A percentile compares a stretch with the other conserved stretches of the same genome.
Evolutionary conservation across 2,113 vertebrate genomes (phyloP).

Genomic region (Microtus pennsylvanicus): DNA sequence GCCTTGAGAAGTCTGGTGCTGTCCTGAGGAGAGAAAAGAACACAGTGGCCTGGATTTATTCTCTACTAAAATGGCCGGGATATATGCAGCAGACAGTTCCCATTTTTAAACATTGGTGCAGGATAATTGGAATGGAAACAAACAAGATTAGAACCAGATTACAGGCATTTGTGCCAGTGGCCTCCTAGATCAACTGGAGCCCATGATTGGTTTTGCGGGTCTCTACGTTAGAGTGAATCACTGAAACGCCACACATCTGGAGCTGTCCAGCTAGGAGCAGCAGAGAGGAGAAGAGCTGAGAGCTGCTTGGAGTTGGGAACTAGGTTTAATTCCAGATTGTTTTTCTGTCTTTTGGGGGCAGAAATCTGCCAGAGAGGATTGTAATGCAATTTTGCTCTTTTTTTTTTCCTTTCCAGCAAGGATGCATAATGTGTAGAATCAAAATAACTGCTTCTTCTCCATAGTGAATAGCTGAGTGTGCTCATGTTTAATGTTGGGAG

Average conservation of each 20-base stretch:
- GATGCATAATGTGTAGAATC: conserved; percentile 62
- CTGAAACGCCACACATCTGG: conserved; percentile 63
- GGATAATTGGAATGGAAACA: conserved; percentile 80
- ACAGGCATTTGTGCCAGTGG: conserved; percentile 77
- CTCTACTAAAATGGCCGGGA: conserved; percentile 72
- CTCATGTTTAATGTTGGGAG: conserved; percentile 62
- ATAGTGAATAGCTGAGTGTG: conserved; percentile 51
- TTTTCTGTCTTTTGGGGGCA: conserved; percentile 53
- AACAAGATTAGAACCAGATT: conserved; percentile 82
- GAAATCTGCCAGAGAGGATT: conserved; percentile 58
- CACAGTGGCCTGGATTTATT: conserved; percentile 77
- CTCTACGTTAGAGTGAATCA: conserved; percentile 66
- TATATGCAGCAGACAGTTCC: conserved; percentile 69
- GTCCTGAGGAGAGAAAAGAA: background rate
- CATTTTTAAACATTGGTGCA: conserved; percentile 81
- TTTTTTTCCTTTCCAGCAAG: conserved; percentile 57
- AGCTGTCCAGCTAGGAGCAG: conserved; percentile 53
- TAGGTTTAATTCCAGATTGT: background rate
- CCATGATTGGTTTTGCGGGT: conserved; percentile 69
- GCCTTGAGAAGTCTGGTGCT: conserved; percentile 67
- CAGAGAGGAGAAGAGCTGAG: background rate
- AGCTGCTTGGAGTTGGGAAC: conserved; percentile 17
- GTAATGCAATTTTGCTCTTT: conserved; percentile 66
- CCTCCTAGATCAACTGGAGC: conserved; percentile 74
- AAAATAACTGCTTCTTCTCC: conserved; percentile 60